Evolutionary conservation across 2,113 vertebrate genomes (phyloP).

Genomic region (Elanus axillaris): DNA sequence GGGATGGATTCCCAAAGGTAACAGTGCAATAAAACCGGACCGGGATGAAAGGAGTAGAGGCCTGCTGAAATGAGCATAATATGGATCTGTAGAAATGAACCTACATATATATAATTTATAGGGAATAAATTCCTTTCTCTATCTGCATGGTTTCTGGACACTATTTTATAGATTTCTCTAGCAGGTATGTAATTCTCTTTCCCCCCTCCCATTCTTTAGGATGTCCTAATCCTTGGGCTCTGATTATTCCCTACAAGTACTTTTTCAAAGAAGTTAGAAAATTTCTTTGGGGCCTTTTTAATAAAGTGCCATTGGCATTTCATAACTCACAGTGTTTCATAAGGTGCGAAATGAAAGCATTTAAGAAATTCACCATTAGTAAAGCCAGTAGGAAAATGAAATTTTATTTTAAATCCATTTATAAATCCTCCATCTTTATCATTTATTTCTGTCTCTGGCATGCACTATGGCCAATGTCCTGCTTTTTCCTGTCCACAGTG

Average conservation of each 20-base stretch:
- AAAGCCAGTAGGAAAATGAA: not conserved
- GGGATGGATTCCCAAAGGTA: constrained; percentile 9
- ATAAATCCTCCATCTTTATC: not conserved
- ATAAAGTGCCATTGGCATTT: not conserved
- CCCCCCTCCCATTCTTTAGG: not conserved
- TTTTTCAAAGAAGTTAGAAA: not conserved
- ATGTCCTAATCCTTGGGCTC: not conserved
- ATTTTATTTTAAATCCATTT: not conserved
- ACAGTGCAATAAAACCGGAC: not conserved
- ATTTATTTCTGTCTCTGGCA: not conserved
- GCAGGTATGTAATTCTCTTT: not conserved
- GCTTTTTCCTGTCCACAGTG: not conserved
- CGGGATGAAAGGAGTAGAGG: not conserved
- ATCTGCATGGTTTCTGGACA: not conserved
- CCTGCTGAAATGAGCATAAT: not conserved
- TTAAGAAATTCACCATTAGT: not conserved
- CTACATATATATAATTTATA: not conserved
- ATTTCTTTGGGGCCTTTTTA: not conserved
- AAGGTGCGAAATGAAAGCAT: not conserved
- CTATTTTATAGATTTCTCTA: not conserved
- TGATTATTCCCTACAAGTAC: not conserved
- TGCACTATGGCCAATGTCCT: not conserved
- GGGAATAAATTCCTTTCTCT: constrained; percentile 21
- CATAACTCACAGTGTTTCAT: not conserved
- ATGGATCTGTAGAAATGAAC: not conserved